Percentiles rank a stretch among this genome's conserved stretches.
Evolutionary conservation across 2,888 invertebrate genomes (phyloP).

Genomic region (Priapulus caudatus): DNA sequence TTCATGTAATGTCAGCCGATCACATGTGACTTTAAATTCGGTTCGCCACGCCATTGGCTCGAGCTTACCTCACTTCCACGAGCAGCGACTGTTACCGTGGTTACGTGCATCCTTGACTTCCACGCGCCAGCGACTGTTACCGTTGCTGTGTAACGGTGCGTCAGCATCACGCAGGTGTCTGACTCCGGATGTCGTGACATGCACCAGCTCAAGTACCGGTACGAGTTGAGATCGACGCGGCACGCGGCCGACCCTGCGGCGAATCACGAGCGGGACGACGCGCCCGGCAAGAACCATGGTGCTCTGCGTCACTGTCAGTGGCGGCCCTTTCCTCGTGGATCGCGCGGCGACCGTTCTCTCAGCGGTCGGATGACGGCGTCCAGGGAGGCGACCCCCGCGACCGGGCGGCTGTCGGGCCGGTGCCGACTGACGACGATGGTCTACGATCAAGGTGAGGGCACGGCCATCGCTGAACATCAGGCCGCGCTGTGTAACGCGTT

Average conservation of each 20-base stretch:
- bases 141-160: too few relatives aligned
- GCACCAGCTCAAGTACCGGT: constrained; percentile 59
- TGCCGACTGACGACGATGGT: constrained; percentile 68
- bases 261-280: constrained; percentile 66
- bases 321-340: not conserved
- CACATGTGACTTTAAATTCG: too few relatives aligned
- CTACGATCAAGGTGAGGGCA: constrained; percentile 43
- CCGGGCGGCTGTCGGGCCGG: not conserved
- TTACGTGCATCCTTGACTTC: too few relatives aligned
- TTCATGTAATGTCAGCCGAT: too few relatives aligned
- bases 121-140: too few relatives aligned
- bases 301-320: constrained; percentile 48
- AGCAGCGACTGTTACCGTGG: too few relatives aligned
- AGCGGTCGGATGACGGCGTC: not conserved
- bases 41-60: too few relatives aligned
- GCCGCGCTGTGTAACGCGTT: too few relatives aligned
- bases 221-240: constrained; percentile 60
- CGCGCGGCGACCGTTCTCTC: not conserved
- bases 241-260: constrained; percentile 52
- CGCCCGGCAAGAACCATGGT: constrained; percentile 55
- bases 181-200: constrained; percentile 53
- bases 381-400: not conserved
- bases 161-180: constrained; percentile 42
- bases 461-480: too few relatives aligned
- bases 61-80: too few relatives aligned